A percentile compares a stretch with the other conserved stretches of the same genome.
Evolutionary conservation across 2,888 invertebrate species (phyloP).

Genomic region (Pardosa pseudoannulata): DNA sequence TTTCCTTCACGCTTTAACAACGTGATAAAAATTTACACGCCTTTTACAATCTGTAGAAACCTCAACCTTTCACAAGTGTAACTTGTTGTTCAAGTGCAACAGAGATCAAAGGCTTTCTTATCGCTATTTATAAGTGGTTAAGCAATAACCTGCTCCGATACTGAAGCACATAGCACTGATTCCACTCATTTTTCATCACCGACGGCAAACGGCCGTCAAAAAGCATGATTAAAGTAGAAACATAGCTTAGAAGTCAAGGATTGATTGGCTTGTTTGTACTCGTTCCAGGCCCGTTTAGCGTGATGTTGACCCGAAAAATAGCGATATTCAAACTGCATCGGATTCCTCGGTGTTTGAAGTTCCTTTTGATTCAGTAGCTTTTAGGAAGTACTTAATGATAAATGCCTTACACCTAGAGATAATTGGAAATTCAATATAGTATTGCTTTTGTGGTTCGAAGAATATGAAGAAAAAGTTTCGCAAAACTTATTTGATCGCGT

Average conservation of each 20-base stretch:
- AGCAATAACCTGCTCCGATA: conserved; percentile 1
- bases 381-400: too few relatives aligned
- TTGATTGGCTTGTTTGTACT: conserved; percentile 7
- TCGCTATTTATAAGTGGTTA: background rate
- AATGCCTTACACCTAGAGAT: too few relatives aligned
- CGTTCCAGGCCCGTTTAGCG: background rate
- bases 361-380: too few relatives aligned
- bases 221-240: background rate
- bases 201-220: conserved; percentile 5
- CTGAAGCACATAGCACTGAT: conserved; percentile 7
- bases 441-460: too few relatives aligned
- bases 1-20: background rate
- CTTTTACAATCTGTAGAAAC: background rate
- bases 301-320: background rate
- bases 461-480: too few relatives aligned
- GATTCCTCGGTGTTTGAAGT: background rate
- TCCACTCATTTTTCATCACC: conserved; percentile 1
- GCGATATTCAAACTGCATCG: background rate
- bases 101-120: conserved; percentile 13
- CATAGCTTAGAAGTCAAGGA: background rate
- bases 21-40: background rate
- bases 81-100: conserved; percentile 7
- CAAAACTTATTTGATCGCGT: too few relatives aligned
- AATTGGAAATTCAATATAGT: too few relatives aligned
- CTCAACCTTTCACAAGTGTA: background rate